Evolutionary conservation across 2,888 invertebrate species (phyloP), one percentile per base, ranked within the genome.

Genomic region (Gonocerus acuteangulatus): DNA sequence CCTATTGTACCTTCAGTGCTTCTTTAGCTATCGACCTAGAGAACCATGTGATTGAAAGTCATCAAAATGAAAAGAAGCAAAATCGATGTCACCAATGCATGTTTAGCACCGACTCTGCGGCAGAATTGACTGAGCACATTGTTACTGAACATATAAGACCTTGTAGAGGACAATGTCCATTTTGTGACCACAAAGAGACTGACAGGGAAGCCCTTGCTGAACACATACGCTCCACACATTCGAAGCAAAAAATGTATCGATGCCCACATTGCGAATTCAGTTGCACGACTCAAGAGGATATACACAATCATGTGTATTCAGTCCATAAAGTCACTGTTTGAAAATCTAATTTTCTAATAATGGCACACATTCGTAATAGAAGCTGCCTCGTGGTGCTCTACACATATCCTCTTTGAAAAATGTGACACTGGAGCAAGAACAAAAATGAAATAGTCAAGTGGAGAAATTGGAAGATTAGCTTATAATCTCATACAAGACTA

Each of bases 191-290:
- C 22, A 23, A 22, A 39, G 54, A 42, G 2, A 54, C 42, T 2
- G 19, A 34, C 13, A 54, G 39, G 36, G 54, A 54, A 22, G 21
- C 34, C 6, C 54, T 54, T 22, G 54, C 54, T 22, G 23, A 34
- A 21, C 54, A 54, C 22, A 54, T 54, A 22, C 19, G 54, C 18
- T 42, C 39, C 3, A n/a, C 39, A 15, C 54, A 54, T 54, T 36
- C 54, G 7, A 54, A 54, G 36, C 54, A 54, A 39, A 54, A 54
- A 54, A 54, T 42, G 39, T 54, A 54, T 19, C 39, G 54, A 4
- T 54, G 54, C 23, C 54, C 54, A 22, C 54, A 54, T 23, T 54
- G 54, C 42, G 54, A 54, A 6, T 54, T 54, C 7, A 42, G 54
- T 22, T 39, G 36, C 22, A 22, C 54, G 15, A 39, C 54, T 42